These are phyloP conservation scores for Phyllopteryx taeniolatus DNA, from an alignment of 2,113 vertebrate genomes.

Conservation along the genomic window DNA sequence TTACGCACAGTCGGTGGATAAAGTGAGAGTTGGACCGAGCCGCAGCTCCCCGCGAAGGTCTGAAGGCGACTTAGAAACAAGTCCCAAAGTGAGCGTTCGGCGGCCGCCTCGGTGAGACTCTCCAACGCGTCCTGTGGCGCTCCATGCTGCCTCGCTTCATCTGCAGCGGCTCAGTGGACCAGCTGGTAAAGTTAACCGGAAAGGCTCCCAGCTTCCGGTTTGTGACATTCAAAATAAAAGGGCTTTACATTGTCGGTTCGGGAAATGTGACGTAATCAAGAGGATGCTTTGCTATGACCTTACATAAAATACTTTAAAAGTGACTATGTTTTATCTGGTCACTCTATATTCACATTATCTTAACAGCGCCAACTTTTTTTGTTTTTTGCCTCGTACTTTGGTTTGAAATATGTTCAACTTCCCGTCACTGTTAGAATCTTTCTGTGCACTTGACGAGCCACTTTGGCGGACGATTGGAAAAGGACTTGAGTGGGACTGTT, in stretches of 20 bases:
- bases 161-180: slow-evolving; percentile 38
- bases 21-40: neutral
- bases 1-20: slow-evolving; percentile 17
- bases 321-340: neutral
- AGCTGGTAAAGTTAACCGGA: neutral
- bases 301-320: neutral
- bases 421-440: neutral
- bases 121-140: slow-evolving; percentile 59
- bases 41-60: neutral
- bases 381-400: neutral
- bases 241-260: neutral
- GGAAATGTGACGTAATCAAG: neutral
- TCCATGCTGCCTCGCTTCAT: slow-evolving; percentile 57
- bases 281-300: neutral
- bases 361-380: neutral
- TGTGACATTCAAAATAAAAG: slow-evolving; percentile 37
- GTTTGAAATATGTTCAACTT: neutral
- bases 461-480: slow-evolving; percentile 43
- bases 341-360: neutral
- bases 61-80: slow-evolving; percentile 15
- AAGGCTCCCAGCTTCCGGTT: slow-evolving; percentile 23
- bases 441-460: slow-evolving; percentile 22
- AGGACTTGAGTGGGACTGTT: slow-evolving; percentile 56
- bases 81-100: slow-evolving; percentile 21
- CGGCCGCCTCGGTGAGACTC: slow-evolving; percentile 33